Evolutionary conservation across 2,113 vertebrate genomes (phyloP).

Genomic region (Hucho hucho): DNA sequence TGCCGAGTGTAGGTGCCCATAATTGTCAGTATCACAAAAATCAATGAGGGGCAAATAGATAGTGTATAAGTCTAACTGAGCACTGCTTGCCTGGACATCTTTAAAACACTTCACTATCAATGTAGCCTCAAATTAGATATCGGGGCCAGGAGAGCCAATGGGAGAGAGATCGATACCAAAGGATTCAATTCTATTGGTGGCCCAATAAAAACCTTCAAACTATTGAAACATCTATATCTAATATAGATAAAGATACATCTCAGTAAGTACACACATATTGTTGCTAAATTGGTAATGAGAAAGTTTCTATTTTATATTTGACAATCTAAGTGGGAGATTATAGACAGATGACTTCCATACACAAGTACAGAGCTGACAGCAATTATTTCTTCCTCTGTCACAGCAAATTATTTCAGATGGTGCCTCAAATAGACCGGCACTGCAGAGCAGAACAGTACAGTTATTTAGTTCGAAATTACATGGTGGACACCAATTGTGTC

Average conservation of each 20-base stretch:
- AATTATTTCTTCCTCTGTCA: too few species aligned
- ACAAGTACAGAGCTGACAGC: too few species aligned
- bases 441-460: too few species aligned
- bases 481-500: too few species aligned
- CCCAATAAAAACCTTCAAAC: background rate
- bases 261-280: background rate
- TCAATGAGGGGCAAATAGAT: slow-evolving; percentile 1
- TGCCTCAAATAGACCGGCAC: too few species aligned
- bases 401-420: too few species aligned
- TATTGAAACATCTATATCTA: background rate
- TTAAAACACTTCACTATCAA: background rate
- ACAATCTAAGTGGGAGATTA: too few species aligned
- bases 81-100: background rate
- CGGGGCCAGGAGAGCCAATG: background rate
- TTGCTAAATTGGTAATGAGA: background rate
- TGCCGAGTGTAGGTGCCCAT: background rate
- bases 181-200: background rate
- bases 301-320: background rate
- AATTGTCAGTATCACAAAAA: background rate
- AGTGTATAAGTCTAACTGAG: background rate
- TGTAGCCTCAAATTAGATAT: background rate
- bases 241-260: background rate
- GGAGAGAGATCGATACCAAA: too few species aligned
- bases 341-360: too few species aligned
- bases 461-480: too few species aligned